These are phyloP conservation scores for Takifugu ocellatus DNA, from an alignment of 2,797 vertebrate genomes.

Conservation along the genomic window DNA sequence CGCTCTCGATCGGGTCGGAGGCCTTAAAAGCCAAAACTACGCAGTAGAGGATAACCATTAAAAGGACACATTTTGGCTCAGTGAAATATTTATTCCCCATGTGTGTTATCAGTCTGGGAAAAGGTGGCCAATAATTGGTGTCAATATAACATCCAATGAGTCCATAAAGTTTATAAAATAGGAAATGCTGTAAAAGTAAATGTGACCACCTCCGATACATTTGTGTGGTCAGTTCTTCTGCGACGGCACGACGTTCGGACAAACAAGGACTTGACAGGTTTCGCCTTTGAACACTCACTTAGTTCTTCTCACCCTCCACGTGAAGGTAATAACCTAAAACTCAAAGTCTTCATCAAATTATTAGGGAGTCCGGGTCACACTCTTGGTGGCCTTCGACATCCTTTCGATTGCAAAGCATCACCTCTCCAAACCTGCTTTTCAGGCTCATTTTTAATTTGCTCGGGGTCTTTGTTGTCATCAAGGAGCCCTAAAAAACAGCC, in stretches of 20 bases:
- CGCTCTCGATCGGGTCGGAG: neutral
- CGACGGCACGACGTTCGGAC: constrained; percentile 54
- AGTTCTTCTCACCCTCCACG: constrained; percentile 67
- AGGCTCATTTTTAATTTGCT: constrained; percentile 46
- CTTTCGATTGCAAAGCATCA: constrained; percentile 57
- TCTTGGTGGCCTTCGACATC: constrained; percentile 51
- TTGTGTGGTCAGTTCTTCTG: constrained; percentile 17
- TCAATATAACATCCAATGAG: no score
- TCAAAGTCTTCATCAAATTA: constrained; percentile 66
- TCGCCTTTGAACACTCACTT: constrained; percentile 70
- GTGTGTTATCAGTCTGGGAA: no score
- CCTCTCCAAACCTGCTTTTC: constrained; percentile 59
- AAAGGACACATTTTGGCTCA: no score
- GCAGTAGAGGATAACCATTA: neutral
- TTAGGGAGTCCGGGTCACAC: constrained; percentile 50
- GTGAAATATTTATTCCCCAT: no score
- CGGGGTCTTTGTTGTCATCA: constrained; percentile 32
- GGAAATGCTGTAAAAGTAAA: no score
- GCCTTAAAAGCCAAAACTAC: neutral
- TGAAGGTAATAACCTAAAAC: constrained; percentile 58
- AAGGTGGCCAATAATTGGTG: no score
- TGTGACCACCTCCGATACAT: no score
- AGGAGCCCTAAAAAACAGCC: constrained; percentile 29
- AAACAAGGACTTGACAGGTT: constrained; percentile 62
- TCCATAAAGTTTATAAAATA: no score